phyloP scores from a whole-genome alignment of 2,113 vertebrate genomes.

The Grammomys dolichurus region DNA sequence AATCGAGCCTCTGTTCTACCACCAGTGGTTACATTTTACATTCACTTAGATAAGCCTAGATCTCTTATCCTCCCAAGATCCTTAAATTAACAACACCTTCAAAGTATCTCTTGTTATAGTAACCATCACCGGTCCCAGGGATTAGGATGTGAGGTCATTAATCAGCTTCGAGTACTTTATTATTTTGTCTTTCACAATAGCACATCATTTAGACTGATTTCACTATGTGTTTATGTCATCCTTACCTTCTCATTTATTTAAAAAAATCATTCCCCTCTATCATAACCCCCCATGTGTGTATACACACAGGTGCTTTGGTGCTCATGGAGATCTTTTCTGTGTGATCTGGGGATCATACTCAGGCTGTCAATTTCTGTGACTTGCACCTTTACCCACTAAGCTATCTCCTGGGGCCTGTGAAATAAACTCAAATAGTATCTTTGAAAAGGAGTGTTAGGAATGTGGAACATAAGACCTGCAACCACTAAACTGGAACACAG shows the following conservation, averaged over 20 bases:
- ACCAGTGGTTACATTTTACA: neutral
- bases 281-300: neutral
- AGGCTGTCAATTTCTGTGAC: neutral
- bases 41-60: neutral
- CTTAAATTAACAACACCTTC: neutral
- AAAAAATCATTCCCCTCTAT: neutral
- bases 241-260: neutral
- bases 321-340: neutral
- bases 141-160: neutral
- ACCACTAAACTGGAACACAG: neutral
- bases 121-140: neutral
- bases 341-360: neutral
- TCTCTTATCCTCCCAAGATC: neutral
- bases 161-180: neutral
- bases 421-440: neutral
- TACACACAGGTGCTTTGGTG: neutral
- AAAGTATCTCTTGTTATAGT: neutral
- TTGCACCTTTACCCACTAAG: neutral
- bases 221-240: neutral
- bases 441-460: neutral
- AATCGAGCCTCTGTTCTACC: neutral
- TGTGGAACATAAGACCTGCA: neutral
- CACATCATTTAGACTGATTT: neutral
- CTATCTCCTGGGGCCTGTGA: neutral
- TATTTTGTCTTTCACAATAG: neutral